Percentiles rank a stretch among this genome's conserved stretches.
Evolutionary conservation across 2,797 vertebrate genomes (phyloP).

Genomic region (Kryptolebias ocellatus): DNA sequence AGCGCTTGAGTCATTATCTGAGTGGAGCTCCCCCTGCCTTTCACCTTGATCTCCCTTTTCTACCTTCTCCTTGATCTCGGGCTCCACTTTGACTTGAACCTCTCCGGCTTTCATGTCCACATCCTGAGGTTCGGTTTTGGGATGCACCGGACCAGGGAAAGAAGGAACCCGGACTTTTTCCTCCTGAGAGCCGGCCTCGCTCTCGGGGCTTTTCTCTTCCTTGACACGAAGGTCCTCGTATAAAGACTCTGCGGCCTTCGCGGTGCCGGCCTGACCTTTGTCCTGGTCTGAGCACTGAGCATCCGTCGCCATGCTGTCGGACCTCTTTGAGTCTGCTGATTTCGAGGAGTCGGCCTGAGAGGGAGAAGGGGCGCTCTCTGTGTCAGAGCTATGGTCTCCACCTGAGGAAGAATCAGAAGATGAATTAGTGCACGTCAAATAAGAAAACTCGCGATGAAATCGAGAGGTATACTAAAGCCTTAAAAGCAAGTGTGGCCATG

Average conservation of each 20-base stretch:
- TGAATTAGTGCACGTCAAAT: slow-evolving; percentile 10
- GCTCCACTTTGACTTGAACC: slow-evolving; percentile 89
- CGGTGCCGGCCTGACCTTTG: slow-evolving; percentile 66
- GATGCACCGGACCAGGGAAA: slow-evolving; percentile 83
- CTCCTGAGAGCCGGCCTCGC: slow-evolving; percentile 79
- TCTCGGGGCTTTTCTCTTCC: slow-evolving; percentile 86
- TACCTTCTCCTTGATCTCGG: slow-evolving; percentile 88
- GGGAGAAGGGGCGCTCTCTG: slow-evolving; percentile 97
- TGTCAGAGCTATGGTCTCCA: slow-evolving; percentile 98
- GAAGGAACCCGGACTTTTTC: slow-evolving; percentile 69
- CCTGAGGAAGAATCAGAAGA: slow-evolving; percentile 75
- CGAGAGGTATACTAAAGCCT: too few relatives aligned
- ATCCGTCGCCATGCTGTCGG: slow-evolving; percentile 70
- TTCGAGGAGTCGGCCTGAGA: slow-evolving; percentile 91
- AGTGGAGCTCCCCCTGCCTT: slow-evolving; percentile 84
- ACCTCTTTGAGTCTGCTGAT: slow-evolving; percentile 81
- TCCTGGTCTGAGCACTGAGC: slow-evolving; percentile 80
- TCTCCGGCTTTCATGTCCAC: slow-evolving; percentile 83
- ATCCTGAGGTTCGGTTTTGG: slow-evolving; percentile 90
- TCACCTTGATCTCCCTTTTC: slow-evolving; percentile 86
- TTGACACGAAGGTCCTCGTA: slow-evolving; percentile 85
- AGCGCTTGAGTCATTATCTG: slow-evolving; percentile 97
- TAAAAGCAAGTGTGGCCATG: too few relatives aligned
- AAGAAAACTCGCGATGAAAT: too few relatives aligned
- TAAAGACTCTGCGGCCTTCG: slow-evolving; percentile 81